Evolutionary conservation across 2,888 invertebrate genomes (phyloP), one percentile per base, ranked within the genome.

Genomic region (Smittia aterrima): DNA sequence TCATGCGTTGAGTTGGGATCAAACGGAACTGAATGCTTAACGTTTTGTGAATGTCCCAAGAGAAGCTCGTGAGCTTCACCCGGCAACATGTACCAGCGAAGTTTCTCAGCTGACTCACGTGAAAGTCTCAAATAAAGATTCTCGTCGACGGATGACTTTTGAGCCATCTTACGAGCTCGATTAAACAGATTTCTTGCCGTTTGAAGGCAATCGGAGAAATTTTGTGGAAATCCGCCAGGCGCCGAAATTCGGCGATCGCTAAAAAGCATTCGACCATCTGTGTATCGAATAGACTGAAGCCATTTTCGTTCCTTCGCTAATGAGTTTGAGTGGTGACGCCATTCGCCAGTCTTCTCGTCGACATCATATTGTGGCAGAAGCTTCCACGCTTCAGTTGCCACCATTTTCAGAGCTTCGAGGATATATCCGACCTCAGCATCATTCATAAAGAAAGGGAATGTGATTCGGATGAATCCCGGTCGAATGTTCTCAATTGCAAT

Each of bases 31-130:
- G 87, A 87, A 75, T 91, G 90, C 82, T 91, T 91, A 7, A 92
- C 91, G 79, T 90, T 91, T 74, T 87, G 89, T 53, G 90, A 90
- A 78, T 89, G 87, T 20, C 91, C 91, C 0, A 91, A 84, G 1
- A 92, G 82, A 40, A 92, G 85, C 77, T 90, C 88, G 79, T 92
- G 90, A 0, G 94, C 94, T 84, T 96, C 95, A 79, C 91, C 90
- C 0, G 95, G 95, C 71, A 95, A 82, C 87, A 95, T 89, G 82
- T 94, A 96, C 95, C 95, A 96, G 76, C 94, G 86, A 13, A 95
- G 83, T 73, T 87, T 85, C 77, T 90, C 89, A 58, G 90, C 75
- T 18, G 25, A 20, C 53, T 76, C 74, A 20, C 75, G 66, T 2
- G 22, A 18, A 25, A 77, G 67, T 41, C 74, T 76, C 20, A 76